A percentile compares a stretch with the other conserved stretches of the same genome.
phyloP scores from a whole-genome alignment of 2,113 vertebrate genomes.

The Oreochromis spilurus region DNA sequence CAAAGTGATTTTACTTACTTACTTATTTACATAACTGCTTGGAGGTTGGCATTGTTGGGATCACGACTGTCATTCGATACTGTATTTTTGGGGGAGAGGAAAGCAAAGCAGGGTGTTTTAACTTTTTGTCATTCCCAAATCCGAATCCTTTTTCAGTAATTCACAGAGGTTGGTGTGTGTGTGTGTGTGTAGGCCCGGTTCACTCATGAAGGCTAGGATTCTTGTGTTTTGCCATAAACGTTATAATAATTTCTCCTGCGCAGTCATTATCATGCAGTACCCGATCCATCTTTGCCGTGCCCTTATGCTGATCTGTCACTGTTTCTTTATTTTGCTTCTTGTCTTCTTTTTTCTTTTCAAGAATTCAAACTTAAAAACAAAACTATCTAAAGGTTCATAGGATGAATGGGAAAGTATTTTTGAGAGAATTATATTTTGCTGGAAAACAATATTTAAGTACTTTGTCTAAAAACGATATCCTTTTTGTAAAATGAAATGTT shows the following conservation, averaged over 20 bases:
- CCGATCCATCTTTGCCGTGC: conserved; percentile 53
- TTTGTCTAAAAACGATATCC: conserved; percentile 95
- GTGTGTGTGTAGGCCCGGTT: not conserved
- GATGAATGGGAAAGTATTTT: conserved; percentile 99
- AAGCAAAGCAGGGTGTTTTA: not conserved
- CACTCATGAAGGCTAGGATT: not conserved
- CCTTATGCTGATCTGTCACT: conserved; percentile 65
- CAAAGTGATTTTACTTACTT: not conserved
- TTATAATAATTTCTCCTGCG: not conserved
- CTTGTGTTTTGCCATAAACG: not conserved
- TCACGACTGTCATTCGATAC: not conserved
- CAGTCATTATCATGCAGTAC: not conserved
- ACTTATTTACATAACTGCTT: not conserved
- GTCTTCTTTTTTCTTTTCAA: conserved; percentile 63
- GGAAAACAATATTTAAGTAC: conserved; percentile 99
- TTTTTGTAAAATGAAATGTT: conserved; percentile 99
- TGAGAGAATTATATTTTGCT: conserved; percentile 99
- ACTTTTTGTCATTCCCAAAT: not conserved
- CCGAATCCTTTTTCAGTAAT: not conserved
- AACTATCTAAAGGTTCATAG: conserved; percentile 91
- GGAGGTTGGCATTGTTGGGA: not conserved
- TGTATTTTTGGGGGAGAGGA: not conserved
- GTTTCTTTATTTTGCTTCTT: conserved; percentile 83
- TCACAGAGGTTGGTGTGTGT: not conserved
- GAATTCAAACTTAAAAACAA: conserved; percentile 81